phyloP scores from a whole-genome alignment of 2,888 invertebrate species.

The Leptura quadrifasciata region DNA sequence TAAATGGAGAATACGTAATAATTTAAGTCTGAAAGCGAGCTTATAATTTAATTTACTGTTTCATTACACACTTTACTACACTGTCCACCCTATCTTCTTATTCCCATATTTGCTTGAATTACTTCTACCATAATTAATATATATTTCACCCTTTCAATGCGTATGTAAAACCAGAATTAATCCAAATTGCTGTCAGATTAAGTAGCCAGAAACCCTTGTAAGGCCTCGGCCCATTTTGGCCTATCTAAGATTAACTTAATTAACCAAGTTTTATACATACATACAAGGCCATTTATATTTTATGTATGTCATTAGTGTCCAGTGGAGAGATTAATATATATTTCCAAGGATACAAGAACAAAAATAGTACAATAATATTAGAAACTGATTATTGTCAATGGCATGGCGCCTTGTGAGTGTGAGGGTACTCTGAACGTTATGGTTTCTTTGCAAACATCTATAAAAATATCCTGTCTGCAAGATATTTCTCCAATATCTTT shows the following conservation, averaged over 20 bases:
- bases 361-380: too few relatives aligned
- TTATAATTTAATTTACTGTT: too few relatives aligned
- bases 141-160: slow-evolving; percentile 17
- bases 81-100: slow-evolving; percentile 9
- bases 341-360: background rate
- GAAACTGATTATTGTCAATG: too few relatives aligned
- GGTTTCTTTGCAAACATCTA: too few relatives aligned
- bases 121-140: slow-evolving; percentile 23
- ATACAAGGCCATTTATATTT: slow-evolving; percentile 16
- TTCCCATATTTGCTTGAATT: background rate
- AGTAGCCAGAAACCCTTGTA: slow-evolving; percentile 26
- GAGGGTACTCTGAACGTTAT: too few relatives aligned
- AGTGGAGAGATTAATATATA: background rate
- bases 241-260: slow-evolving; percentile 29
- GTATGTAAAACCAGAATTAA: slow-evolving; percentile 21
- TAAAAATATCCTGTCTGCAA: too few relatives aligned
- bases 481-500: too few relatives aligned
- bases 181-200: slow-evolving; percentile 33
- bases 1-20: too few relatives aligned
- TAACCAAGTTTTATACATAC: slow-evolving; percentile 35
- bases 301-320: slow-evolving; percentile 6
- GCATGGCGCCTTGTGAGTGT: too few relatives aligned
- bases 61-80: background rate
- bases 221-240: slow-evolving; percentile 8
- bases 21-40: too few relatives aligned